These are phyloP conservation scores for Plectrocnemia conspersa DNA, from an alignment of 1,140 invertebrate genomes.

Conservation along the genomic window DNA sequence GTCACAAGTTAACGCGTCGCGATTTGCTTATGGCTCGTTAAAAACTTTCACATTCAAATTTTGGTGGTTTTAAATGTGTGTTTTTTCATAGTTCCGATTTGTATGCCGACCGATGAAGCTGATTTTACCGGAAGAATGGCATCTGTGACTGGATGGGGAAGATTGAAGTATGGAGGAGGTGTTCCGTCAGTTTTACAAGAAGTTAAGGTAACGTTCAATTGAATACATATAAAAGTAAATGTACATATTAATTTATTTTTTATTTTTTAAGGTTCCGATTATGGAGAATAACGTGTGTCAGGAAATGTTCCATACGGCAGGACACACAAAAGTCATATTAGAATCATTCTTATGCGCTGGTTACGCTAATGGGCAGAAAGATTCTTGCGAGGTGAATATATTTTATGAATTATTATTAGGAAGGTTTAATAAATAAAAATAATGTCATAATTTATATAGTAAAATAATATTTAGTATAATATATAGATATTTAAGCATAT, in stretches of 20 bases:
- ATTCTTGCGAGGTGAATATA: conserved; percentile 82
- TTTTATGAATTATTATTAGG: too few relatives aligned
- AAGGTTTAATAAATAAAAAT: too few relatives aligned
- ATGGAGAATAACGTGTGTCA: conserved; percentile 89
- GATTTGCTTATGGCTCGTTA: too few relatives aligned
- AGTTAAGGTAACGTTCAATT: conserved; percentile 74
- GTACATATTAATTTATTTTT: too few relatives aligned
- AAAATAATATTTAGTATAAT: too few relatives aligned
- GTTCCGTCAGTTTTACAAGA: conserved; percentile 86
- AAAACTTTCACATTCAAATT: too few relatives aligned
- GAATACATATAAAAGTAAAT: not conserved
- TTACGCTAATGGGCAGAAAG: conserved; percentile 86
- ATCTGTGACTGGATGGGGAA: conserved; percentile 72
- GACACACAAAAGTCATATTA: conserved; percentile 81
- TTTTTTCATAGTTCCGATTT: conserved; percentile 76
- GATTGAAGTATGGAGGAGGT: conserved; percentile 70
- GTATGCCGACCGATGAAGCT: conserved; percentile 76
- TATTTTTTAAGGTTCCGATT: conserved; percentile 66
- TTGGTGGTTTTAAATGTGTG: too few relatives aligned
- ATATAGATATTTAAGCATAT: too few relatives aligned
- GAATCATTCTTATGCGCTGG: conserved; percentile 91
- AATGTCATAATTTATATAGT: too few relatives aligned
- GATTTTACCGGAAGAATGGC: conserved; percentile 80
- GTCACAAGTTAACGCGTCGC: too few relatives aligned
- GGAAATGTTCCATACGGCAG: conserved; percentile 88